Base-by-base conservation (phyloP, 1,140 invertebrate species). In the Branchinecta lindahli region DNA sequence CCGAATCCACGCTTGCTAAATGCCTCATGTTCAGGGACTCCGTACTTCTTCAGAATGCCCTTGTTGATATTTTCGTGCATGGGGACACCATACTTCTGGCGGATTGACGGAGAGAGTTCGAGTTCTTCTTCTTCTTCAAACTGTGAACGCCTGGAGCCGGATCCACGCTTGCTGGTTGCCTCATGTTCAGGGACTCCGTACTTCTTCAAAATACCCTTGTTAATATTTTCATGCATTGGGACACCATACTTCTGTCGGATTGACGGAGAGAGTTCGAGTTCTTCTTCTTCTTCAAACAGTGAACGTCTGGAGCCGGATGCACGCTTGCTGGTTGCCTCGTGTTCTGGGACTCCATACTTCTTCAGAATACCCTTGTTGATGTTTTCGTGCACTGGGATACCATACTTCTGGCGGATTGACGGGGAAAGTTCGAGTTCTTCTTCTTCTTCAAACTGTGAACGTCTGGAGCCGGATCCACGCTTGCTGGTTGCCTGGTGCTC, bases 281-380 rank as follows among this genome's bases (percentile, higher is more conserved):
- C 52, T 61, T 52, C 47, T 52, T 61, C 52, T 12, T 61, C 52
- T 61, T 61, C 52, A n/a, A n/a, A n/a, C n/a, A n/a, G 33, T 33
- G 33, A 33, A 33, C 5, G 5, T 5, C 33, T 33, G 33, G 33
- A 33, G 5, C 33, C 33, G 2, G 5, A 33, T 33, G 2, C 33
- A 33, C 33, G 33, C 33, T 33, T 33, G 33, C 33, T 33, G 5
- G 5, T 3, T 33, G 33, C 33, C 33, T 61, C 52, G 4, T 61
- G 12, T 61, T 61, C 52, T 2, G 52, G 52, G 18, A 61, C 52
- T 15, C 52, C 52, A 6, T 61, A 61, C 18, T 61, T 61, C 12
- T 61, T 12, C 12, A 61, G 52, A 6, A 61, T 61, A 15, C 52
- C 52, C 18, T 15, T 20, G 52, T 61, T 61, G 52, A 61, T 12